phyloP scores from a whole-genome alignment of 2,888 invertebrate species.

The Mimachlamys varia region DNA sequence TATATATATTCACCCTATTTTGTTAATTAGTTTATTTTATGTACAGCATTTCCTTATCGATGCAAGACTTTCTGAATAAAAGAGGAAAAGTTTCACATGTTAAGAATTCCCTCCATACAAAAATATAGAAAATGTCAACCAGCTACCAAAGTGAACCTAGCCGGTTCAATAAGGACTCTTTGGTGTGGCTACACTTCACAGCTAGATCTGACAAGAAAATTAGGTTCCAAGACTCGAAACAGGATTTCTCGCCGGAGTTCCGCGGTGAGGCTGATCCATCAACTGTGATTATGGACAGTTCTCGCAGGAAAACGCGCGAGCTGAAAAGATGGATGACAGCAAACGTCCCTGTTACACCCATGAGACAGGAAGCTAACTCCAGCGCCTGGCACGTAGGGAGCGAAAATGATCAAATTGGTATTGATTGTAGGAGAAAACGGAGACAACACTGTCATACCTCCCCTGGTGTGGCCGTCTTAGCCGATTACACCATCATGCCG shows the following conservation, averaged over 20 bases:
- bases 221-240: conserved; percentile 19
- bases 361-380: conserved; percentile 9
- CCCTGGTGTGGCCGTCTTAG: conserved; percentile 1
- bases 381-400: conserved; percentile 1
- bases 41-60: too few species aligned
- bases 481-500: background rate
- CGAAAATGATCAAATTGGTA: conserved; percentile 31
- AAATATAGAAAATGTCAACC: too few species aligned
- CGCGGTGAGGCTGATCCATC: conserved; percentile 7
- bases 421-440: background rate
- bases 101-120: background rate
- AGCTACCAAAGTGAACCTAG: too few species aligned
- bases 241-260: conserved; percentile 16
- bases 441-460: conserved; percentile 3
- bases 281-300: conserved; percentile 25
- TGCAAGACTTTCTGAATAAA: background rate
- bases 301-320: background rate
- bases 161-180: background rate
- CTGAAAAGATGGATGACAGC: conserved; percentile 14
- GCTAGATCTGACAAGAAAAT: conserved; percentile 11
- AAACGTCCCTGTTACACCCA: conserved; percentile 19
- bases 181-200: background rate
- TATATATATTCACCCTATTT: too few species aligned
- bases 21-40: too few species aligned
- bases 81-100: background rate